Evolutionary conservation across 1,140 invertebrate species (phyloP), one percentile per base, ranked within the genome.

Genomic region (Octopus bimaculoides): DNA sequence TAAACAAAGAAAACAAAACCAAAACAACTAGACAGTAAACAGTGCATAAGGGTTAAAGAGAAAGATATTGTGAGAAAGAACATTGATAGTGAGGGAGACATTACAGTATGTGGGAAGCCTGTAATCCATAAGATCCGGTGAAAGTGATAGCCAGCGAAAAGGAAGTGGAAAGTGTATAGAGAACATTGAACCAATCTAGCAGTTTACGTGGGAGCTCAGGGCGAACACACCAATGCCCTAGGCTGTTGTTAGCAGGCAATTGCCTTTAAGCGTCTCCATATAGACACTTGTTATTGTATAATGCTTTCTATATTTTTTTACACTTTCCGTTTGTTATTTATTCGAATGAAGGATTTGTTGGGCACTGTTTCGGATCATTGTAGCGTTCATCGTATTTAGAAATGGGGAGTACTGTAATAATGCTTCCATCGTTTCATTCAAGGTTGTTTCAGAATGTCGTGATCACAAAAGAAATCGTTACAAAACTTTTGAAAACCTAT

Each of bases 251-350:
- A 71, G 66, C 66, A 71, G 66, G 66, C 66, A 71, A 71, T 71
- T 71, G 66, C 66, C 66, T 71, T 71, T 20, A 71, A 71, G 66
- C 66, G 66, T 71, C 66, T 9, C 17, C 66, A 71, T 71, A 71
- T 20, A 71, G 66, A 71, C 66, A 71, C 66, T 71, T 71, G 66
- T 71, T 71, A 71, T 61, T 61, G 17, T 71, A 71, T 71, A 71
- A n/a, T 71, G 66, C 26, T 71, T 71, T 71, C 17, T 71, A 20
- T 41, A 41, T 41, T 41, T 71, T 71, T 71, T 71, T 71, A n/a
- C 66, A n/a, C 66, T 17, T 71, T 71, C 66, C 66, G 66, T 71
- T 71, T 71, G 66, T 71, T 20, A 71, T 71, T 20, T 71, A 71
- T 71, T 14, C 66, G 66, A 71, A 71, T 71, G 14, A 20, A 14